phyloP scores from a whole-genome alignment of 2,888 invertebrate genomes.

The Fragum fragum region DNA sequence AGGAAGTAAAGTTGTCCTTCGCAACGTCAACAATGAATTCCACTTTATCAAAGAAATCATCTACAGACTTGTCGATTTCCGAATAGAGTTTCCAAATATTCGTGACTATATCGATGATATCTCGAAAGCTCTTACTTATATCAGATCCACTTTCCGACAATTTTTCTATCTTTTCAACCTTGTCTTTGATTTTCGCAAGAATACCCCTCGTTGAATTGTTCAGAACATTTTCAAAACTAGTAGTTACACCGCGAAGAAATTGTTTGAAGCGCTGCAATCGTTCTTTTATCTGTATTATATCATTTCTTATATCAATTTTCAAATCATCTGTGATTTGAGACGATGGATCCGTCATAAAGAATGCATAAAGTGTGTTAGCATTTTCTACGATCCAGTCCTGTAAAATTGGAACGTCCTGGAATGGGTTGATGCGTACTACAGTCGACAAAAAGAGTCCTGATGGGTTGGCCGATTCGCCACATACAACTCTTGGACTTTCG shows the following conservation, averaged over 20 bases:
- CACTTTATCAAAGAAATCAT: slow-evolving; percentile 13
- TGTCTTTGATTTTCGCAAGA: slow-evolving; percentile 11
- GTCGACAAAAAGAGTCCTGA: slow-evolving; percentile 56
- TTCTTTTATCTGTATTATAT: slow-evolving; percentile 13
- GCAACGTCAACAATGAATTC: slow-evolving; percentile 27
- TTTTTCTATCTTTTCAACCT: slow-evolving; percentile 8
- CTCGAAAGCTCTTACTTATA: background rate
- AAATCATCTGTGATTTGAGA: background rate
- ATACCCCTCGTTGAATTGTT: slow-evolving; percentile 22
- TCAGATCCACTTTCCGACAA: background rate
- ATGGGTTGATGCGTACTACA: slow-evolving; percentile 36
- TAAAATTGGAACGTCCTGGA: slow-evolving; percentile 53
- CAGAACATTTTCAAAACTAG: slow-evolving; percentile 16
- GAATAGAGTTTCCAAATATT: slow-evolving; percentile 24
- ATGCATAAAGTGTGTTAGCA: slow-evolving; percentile 37
- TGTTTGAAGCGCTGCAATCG: background rate
- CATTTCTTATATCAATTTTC: background rate
- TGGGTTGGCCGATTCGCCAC: slow-evolving; percentile 45
- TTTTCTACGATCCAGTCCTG: slow-evolving; percentile 41
- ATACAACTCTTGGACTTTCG: slow-evolving; percentile 20
- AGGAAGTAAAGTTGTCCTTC: slow-evolving; percentile 26
- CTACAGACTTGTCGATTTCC: background rate
- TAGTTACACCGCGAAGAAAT: background rate
- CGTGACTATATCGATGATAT: background rate
- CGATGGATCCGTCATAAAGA: slow-evolving; percentile 44